Percentiles rank a stretch among this genome's conserved stretches.
Conservation (phyloP, 1,140 invertebrate genomes). For the Zeugodacus cucurbitae region DNA sequence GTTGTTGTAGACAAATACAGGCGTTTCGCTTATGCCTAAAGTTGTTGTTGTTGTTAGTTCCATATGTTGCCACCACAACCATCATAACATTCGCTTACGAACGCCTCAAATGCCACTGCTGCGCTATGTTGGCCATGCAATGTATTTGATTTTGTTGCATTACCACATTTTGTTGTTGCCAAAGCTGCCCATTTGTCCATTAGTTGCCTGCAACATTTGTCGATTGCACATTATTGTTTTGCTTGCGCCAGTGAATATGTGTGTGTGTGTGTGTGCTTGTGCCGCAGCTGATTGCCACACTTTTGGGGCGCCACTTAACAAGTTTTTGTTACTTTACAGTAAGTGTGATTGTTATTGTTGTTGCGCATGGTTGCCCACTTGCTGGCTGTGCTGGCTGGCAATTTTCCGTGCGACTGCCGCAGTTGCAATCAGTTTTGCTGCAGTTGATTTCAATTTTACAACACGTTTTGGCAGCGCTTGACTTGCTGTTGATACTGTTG, state of each 20-base stretch:
- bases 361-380: background rate
- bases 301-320: slow-evolving; percentile 29
- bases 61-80: background rate
- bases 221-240: slow-evolving; percentile 35
- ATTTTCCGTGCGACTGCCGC: slow-evolving; percentile 11
- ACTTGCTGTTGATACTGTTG: background rate
- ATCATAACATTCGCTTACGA: background rate
- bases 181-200: slow-evolving; percentile 21
- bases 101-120: background rate
- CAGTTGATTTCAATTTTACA: slow-evolving; percentile 35
- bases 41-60: background rate
- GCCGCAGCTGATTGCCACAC: background rate
- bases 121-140: background rate
- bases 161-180: background rate
- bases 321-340: slow-evolving; percentile 17
- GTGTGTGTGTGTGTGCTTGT: background rate
- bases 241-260: background rate
- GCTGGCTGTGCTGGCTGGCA: background rate
- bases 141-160: background rate
- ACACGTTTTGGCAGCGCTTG: slow-evolving; percentile 22
- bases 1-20: background rate
- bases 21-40: background rate
- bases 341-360: background rate
- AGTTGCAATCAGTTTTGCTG: background rate
- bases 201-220: slow-evolving; percentile 18